Percentiles rank a stretch among this genome's conserved stretches.
Conservation (phyloP, 2,888 invertebrate genomes). For the Nowickia ferox region DNA sequence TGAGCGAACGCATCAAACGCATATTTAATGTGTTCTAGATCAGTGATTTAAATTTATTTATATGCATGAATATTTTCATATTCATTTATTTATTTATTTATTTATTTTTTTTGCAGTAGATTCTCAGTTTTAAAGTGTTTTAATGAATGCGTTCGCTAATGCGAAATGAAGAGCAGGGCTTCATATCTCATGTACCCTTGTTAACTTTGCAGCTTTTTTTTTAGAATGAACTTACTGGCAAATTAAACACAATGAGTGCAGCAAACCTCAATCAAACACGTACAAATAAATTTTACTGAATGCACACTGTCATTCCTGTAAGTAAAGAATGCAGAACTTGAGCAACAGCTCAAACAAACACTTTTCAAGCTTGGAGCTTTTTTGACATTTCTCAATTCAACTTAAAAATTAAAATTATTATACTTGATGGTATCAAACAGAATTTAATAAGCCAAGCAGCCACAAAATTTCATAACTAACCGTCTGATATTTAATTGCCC, state of each 20-base stretch:
- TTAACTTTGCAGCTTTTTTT: constrained; percentile 3
- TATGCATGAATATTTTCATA: background rate
- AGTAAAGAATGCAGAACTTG: too few relatives aligned
- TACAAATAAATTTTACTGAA: background rate
- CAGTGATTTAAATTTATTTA: constrained; percentile 53
- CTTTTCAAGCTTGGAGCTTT: too few relatives aligned
- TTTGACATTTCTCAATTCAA: too few relatives aligned
- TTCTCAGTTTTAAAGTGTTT: background rate
- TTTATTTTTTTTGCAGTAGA: background rate
- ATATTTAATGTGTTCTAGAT: constrained; percentile 70
- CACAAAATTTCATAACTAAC: too few relatives aligned
- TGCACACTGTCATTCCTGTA: too few relatives aligned
- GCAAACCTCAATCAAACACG: background rate
- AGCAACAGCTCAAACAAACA: too few relatives aligned
- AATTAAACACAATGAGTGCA: background rate
- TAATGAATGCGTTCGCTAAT: constrained; percentile 23
- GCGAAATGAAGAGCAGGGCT: background rate
- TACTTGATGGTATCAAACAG: too few relatives aligned
- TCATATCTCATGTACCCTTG: constrained; percentile 16
- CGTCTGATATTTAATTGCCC: too few relatives aligned
- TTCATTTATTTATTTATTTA: background rate
- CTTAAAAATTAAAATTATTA: too few relatives aligned
- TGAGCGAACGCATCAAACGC: constrained; percentile 57
- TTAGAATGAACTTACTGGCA: too few relatives aligned
- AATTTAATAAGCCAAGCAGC: too few relatives aligned